These are phyloP conservation scores for Eriocheir sinensis DNA, from an alignment of 1,140 invertebrate genomes.

Conservation along the genomic window DNA sequence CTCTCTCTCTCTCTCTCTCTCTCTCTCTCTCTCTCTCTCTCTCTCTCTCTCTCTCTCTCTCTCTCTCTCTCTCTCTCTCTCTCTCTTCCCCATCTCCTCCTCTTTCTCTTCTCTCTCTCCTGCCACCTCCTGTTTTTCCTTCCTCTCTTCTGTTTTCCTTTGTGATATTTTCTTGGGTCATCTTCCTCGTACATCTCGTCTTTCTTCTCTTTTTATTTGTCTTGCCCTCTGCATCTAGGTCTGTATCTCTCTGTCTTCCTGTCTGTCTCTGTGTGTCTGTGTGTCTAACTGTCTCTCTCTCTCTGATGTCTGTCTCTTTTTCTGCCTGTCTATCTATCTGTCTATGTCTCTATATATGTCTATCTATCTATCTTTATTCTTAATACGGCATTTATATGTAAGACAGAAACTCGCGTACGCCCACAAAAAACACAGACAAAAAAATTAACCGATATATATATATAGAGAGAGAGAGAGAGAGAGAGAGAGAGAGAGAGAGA, in stretches of 20 bases:
- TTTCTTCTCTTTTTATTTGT: background rate
- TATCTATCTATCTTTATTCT: no score
- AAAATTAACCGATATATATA: no score
- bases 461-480: background rate
- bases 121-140: background rate
- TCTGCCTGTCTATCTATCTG: no score
- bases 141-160: no score
- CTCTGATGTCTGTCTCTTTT: no score
- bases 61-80: no score
- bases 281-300: background rate
- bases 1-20: background rate
- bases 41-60: no score
- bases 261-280: background rate
- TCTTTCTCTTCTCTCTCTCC: background rate
- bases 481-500: background rate
- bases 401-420: no score
- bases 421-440: no score
- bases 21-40: no score
- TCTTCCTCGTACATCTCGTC: background rate
- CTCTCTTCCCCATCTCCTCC: background rate
- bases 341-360: background rate
- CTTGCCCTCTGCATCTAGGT: background rate
- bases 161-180: no score
- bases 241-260: background rate
- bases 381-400: no score